Evolutionary conservation across 1,140 invertebrate species (phyloP), one percentile per base, ranked within the genome.

Genomic region (Yoshiicerus persimilis): DNA sequence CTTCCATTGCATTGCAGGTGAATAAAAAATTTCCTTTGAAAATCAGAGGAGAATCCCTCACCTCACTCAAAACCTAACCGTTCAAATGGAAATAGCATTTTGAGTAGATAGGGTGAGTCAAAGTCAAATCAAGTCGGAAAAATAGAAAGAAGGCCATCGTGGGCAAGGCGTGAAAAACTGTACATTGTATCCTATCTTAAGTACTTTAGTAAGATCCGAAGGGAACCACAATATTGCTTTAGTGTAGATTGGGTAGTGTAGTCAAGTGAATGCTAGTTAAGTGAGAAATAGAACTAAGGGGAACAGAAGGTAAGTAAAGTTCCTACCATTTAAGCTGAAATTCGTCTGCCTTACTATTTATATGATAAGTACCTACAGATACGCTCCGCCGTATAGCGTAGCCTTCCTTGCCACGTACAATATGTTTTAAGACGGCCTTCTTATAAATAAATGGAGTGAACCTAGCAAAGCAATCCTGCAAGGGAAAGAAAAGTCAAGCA

Each of bases 101-200:
- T 80, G 8, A 80, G 34, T 38, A 32, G 30, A 36, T 80, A 38
- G 70, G 70, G 70, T n/a, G 32, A 75, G 70, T 75, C 32, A 75
- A 32, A 77, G 75, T 80, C 75, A 80, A 80, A 80, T 80, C 75
- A 80, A 80, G 75, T 80, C 34, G 34, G 75, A n/a, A 20, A 80
- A 80, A 80, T 38, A 36, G 75, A 34, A 80, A 80, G 75, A 80
- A 80, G 75, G 75, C 27, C 32, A 75, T 34, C 27, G 32, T 75
- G 32, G 32, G 32, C 75, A 80, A 80, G 75, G 75, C 75, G 75
- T 80, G 75, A 80, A 80, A 80, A 80, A 64, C 10, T 70, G 8
- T 70, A 30, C 41, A 47, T 20, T 47, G 20, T 47, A 47, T 47
- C 20, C 41, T 70, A 30, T 70, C 25, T 70, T 16, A 30, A 30